Conservation (phyloP, 2,888 invertebrate genomes). For the Calameuta filiformis region DNA sequence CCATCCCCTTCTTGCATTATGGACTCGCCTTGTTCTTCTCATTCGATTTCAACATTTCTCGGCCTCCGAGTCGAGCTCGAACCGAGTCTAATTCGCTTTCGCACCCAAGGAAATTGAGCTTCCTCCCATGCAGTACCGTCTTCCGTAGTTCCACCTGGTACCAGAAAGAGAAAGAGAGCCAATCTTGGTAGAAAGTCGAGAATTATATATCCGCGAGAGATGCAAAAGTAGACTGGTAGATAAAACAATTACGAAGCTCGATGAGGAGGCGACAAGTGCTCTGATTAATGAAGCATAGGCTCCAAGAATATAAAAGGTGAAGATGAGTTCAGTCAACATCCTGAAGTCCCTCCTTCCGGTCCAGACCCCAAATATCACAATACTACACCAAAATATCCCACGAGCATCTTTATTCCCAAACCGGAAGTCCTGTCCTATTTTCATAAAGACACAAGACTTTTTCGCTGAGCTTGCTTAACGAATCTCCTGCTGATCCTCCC, state of each 20-base stretch:
- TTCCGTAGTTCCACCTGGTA: background rate
- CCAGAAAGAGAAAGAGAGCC: too few species aligned
- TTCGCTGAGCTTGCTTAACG: too few species aligned
- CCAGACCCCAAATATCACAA: background rate
- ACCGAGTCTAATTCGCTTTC: background rate
- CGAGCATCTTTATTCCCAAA: background rate
- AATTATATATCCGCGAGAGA: background rate
- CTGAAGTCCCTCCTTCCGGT: constrained; percentile 3
- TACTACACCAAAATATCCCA: background rate
- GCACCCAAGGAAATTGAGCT: background rate
- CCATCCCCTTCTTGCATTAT: background rate
- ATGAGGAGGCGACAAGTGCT: background rate
- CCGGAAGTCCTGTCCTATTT: too few species aligned
- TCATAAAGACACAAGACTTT: too few species aligned
- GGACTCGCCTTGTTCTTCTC: too few species aligned
- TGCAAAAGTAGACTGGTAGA: constrained; percentile 10
- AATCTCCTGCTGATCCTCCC: too few species aligned
- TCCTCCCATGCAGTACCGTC: background rate
- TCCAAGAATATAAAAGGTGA: background rate
- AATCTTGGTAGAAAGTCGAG: background rate
- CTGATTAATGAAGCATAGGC: constrained; percentile 20
- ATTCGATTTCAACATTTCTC: too few species aligned
- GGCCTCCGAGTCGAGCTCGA: too few species aligned
- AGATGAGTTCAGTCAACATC: too few species aligned
- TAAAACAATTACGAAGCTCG: constrained; percentile 19